A percentile compares a stretch with the other conserved stretches of the same genome.
Evolutionary conservation across 2,888 invertebrate genomes (phyloP).

Genomic region (Ecdyonurus torrentis): DNA sequence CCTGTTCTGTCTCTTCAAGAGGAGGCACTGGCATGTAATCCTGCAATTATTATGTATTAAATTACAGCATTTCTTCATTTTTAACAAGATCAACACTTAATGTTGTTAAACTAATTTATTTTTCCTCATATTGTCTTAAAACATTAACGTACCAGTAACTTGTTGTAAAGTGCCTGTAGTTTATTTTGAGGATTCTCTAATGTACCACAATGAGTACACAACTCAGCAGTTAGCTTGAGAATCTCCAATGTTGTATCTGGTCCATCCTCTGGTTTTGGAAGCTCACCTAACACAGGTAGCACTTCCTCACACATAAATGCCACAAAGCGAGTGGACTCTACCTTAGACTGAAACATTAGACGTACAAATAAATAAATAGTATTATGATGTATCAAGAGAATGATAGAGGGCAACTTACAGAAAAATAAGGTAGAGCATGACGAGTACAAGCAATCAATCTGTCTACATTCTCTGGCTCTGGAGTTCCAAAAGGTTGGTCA

Average conservation of each 20-base stretch:
- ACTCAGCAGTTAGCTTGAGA: constrained; percentile 73
- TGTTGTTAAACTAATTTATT: neutral
- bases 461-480: constrained; percentile 44
- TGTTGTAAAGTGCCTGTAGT: constrained; percentile 58
- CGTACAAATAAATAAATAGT: neutral
- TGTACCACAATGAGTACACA: constrained; percentile 58
- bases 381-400: neutral
- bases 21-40: constrained; percentile 81
- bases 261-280: constrained; percentile 41
- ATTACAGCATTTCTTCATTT: neutral
- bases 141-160: constrained; percentile 44
- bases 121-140: neutral
- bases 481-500: constrained; percentile 30
- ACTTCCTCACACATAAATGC: constrained; percentile 72
- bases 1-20: constrained; percentile 33
- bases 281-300: constrained; percentile 51
- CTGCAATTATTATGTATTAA: constrained; percentile 29
- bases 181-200: constrained; percentile 56
- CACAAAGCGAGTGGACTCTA: constrained; percentile 71
- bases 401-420: constrained; percentile 42
- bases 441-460: constrained; percentile 71
- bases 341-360: constrained; percentile 48
- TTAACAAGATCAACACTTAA: constrained; percentile 1
- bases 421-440: constrained; percentile 74
- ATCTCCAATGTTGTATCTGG: constrained; percentile 57